Evolutionary conservation across 2,888 invertebrate genomes (phyloP).

Genomic region (Amorpha juglandis): DNA sequence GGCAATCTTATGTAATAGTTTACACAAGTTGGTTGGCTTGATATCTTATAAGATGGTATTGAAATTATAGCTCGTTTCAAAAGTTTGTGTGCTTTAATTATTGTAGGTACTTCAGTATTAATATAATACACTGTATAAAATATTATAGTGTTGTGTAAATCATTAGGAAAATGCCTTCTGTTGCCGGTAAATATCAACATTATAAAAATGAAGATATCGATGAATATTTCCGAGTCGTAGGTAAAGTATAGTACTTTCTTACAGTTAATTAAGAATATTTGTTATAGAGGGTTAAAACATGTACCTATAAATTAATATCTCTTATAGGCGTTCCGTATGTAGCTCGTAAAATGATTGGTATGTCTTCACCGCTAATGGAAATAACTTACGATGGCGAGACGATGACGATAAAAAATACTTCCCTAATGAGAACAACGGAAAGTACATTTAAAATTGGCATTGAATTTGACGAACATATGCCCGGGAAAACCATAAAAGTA

Average conservation of each 20-base stretch:
- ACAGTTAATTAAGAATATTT: not conserved
- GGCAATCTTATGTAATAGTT: too few relatives aligned
- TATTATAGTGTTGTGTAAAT: too few relatives aligned
- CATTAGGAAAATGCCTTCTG: constrained; percentile 85
- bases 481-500: constrained; percentile 77
- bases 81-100: constrained; percentile 41
- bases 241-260: constrained; percentile 69
- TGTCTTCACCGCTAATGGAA: constrained; percentile 85
- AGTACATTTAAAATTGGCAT: constrained; percentile 84
- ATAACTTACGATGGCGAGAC: constrained; percentile 80
- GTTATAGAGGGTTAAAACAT: not conserved
- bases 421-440: constrained; percentile 82
- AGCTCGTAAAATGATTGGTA: constrained; percentile 86
- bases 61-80: not conserved
- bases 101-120: too few relatives aligned
- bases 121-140: too few relatives aligned
- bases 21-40: too few relatives aligned
- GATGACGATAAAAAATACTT: constrained; percentile 84
- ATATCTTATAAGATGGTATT: too few relatives aligned
- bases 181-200: constrained; percentile 86
- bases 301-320: constrained; percentile 26
- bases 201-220: constrained; percentile 87
- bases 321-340: constrained; percentile 86
- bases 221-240: constrained; percentile 85
- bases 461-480: constrained; percentile 88